These are phyloP conservation scores for Galemys pyrenaicus DNA, from an alignment of 2,113 vertebrate species.

Conservation along the genomic window DNA sequence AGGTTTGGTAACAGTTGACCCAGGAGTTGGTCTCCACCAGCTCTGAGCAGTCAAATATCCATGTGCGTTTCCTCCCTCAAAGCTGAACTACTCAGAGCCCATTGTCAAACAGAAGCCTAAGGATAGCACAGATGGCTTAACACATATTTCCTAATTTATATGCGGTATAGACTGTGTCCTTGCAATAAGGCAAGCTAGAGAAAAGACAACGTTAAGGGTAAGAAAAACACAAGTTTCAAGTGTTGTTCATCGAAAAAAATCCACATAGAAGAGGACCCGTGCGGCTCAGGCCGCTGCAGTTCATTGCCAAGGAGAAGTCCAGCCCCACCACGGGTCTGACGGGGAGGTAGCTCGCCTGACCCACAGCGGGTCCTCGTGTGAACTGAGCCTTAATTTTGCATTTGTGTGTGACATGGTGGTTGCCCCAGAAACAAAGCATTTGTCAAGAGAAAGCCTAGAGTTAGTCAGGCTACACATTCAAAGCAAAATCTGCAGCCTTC, in stretches of 20 bases:
- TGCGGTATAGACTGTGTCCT: not conserved
- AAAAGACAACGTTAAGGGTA: not conserved
- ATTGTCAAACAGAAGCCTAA: not conserved
- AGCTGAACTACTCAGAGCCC: not conserved
- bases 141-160: not conserved
- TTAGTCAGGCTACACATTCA: not conserved
- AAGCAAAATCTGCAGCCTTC: constrained; percentile 56
- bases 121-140: not conserved
- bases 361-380: not conserved
- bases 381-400: not conserved
- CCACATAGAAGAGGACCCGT: not conserved
- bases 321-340: not conserved
- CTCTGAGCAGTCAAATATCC: no score
- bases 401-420: not conserved
- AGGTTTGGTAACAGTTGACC: not conserved
- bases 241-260: not conserved
- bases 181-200: not conserved
- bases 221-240: not conserved
- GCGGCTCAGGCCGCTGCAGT: not conserved
- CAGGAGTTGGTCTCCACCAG: no score
- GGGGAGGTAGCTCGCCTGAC: not conserved
- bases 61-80: no score
- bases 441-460: constrained; percentile 18
- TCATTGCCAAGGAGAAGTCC: not conserved
- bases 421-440: not conserved